phyloP scores from a whole-genome alignment of 2,797 vertebrate species.

The Phyllotis vaccarum region DNA sequence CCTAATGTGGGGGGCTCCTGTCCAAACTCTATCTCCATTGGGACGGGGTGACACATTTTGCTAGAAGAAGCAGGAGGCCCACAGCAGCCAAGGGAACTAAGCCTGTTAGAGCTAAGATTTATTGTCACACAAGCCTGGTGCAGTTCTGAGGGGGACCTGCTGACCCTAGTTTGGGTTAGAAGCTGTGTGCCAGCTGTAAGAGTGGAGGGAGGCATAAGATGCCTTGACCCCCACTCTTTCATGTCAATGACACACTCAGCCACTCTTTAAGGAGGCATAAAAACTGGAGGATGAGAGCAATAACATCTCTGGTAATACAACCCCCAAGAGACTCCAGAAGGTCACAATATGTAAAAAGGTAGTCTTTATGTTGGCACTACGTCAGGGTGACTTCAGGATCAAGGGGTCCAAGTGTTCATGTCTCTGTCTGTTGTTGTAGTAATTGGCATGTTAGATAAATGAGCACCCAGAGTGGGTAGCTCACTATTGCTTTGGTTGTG shows the following conservation, averaged over 20 bases:
- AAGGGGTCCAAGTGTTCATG: neutral
- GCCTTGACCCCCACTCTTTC: neutral
- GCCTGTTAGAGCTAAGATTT: neutral
- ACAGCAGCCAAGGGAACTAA: neutral
- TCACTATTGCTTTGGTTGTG: conserved; percentile 35
- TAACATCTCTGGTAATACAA: neutral
- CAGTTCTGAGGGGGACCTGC: neutral
- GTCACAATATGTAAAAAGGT: conserved; percentile 3
- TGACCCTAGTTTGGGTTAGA: neutral
- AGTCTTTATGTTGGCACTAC: neutral
- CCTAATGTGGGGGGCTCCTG: neutral
- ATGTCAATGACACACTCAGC: neutral
- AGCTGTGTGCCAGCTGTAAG: neutral
- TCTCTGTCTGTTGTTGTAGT: neutral
- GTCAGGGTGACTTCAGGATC: neutral
- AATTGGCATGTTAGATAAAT: neutral
- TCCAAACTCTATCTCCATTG: neutral
- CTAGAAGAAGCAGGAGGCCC: neutral
- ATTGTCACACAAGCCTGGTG: conserved; percentile 3
- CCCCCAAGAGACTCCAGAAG: neutral
- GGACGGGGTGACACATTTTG: fast-evolving
- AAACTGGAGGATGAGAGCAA: neutral
- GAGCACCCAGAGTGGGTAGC: neutral
- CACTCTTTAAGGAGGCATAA: neutral
- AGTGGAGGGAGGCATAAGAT: neutral